Conservation (phyloP, 2,113 vertebrate genomes). For the Nothobranchius kuhntae region DNA sequence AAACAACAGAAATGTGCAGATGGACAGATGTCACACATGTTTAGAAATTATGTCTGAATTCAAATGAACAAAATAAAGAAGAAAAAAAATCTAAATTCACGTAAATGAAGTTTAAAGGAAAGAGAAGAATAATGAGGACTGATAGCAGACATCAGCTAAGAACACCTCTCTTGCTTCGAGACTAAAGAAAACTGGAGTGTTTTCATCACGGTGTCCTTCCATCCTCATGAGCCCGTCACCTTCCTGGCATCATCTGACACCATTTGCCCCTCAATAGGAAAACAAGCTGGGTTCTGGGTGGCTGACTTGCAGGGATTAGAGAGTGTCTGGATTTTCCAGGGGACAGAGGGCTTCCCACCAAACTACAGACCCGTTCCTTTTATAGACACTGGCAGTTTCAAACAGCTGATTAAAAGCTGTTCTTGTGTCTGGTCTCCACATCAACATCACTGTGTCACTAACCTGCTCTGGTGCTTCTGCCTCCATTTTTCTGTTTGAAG, state of each 20-base stretch:
- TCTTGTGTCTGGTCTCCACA: not conserved
- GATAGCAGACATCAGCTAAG: too few species aligned
- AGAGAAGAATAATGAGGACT: too few species aligned
- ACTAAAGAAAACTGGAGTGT: too few species aligned
- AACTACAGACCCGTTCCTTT: slow-evolving; percentile 38
- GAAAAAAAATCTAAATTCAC: not conserved
- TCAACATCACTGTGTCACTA: too few species aligned
- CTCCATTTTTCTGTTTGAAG: not conserved
- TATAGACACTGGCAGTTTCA: slow-evolving; percentile 15
- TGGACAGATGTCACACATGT: too few species aligned
- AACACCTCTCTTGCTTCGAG: too few species aligned
- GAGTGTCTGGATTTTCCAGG: slow-evolving; percentile 22
- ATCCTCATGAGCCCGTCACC: slow-evolving; percentile 32
- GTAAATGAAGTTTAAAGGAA: too few species aligned
- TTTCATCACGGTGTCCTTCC: slow-evolving; percentile 8
- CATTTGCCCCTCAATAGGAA: slow-evolving; percentile 73
- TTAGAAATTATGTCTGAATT: too few species aligned
- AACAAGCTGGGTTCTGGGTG: slow-evolving; percentile 56
- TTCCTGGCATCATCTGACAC: slow-evolving; percentile 28
- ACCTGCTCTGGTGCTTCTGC: not conserved
- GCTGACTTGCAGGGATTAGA: slow-evolving; percentile 69
- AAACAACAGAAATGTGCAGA: too few species aligned
- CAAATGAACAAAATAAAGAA: too few species aligned
- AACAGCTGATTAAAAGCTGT: not conserved
- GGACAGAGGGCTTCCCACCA: slow-evolving; percentile 33